A percentile compares a stretch with the other conserved stretches of the same genome.
phyloP scores from a whole-genome alignment of 2,888 invertebrate species.

The Scaptomyza caliginosa region DNA sequence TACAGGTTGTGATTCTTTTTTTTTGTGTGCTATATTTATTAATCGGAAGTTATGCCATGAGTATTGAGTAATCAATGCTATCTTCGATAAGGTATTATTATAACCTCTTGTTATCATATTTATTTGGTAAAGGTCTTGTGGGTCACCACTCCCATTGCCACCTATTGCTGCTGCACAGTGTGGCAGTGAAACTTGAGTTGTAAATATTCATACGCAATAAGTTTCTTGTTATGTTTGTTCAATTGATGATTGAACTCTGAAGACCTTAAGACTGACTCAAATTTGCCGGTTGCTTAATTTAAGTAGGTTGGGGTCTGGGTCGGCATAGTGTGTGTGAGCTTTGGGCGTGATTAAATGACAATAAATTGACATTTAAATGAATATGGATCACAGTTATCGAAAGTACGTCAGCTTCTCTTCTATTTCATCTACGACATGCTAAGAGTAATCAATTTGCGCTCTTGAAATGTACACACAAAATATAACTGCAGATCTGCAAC shows the following conservation, averaged over 20 bases:
- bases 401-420: constrained; percentile 3
- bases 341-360: constrained; percentile 48
- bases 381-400: constrained; percentile 37
- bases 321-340: constrained; percentile 19
- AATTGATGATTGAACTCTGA: constrained; percentile 66
- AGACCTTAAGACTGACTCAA: constrained; percentile 47
- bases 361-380: constrained; percentile 50
- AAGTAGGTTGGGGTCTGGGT: constrained; percentile 33
- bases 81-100: constrained; percentile 44
- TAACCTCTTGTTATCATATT: constrained; percentile 22
- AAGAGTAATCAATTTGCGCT: neutral
- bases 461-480: too few species aligned
- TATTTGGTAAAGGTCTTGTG: constrained; percentile 39
- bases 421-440: neutral
- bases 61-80: neutral
- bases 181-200: neutral
- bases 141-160: constrained; percentile 41
- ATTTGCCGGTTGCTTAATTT: constrained; percentile 19
- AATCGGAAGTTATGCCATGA: constrained; percentile 30
- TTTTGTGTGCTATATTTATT: neutral
- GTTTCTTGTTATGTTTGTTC: constrained; percentile 42
- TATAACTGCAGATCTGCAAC: constrained; percentile 4
- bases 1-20: neutral
- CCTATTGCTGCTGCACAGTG: constrained; percentile 10
- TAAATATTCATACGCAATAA: constrained; percentile 47